Evolutionary conservation across 2,888 invertebrate genomes (phyloP).

Genomic region (Palloptera scutellata): DNA sequence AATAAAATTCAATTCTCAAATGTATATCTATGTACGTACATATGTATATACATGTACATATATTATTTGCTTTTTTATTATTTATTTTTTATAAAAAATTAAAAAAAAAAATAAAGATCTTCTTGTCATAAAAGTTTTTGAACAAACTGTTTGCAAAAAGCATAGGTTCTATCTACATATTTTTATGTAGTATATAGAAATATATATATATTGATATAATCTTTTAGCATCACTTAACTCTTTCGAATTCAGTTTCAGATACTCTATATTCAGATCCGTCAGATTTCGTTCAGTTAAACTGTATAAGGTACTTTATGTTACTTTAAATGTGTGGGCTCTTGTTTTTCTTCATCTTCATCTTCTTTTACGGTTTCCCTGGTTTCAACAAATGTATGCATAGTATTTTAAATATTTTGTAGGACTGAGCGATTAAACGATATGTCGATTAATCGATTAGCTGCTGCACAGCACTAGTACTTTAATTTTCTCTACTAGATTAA

Average conservation of each 20-base stretch:
- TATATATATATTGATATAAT: background rate
- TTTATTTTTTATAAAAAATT: background rate
- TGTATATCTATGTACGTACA: background rate
- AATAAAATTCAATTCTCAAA: too few relatives aligned
- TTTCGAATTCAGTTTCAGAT: constrained; percentile 2
- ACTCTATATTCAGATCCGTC: background rate
- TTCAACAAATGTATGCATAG: background rate
- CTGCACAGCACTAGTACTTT: too few relatives aligned
- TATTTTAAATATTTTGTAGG: too few relatives aligned
- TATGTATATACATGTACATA: background rate
- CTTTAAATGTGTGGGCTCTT: background rate
- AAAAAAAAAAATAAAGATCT: background rate
- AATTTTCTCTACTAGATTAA: too few relatives aligned
- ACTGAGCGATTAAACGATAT: too few relatives aligned
- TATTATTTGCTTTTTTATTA: background rate
- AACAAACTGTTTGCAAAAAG: background rate
- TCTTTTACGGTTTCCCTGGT: background rate
- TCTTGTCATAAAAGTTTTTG: background rate
- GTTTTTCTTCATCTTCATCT: background rate
- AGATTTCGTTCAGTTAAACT: constrained; percentile 3
- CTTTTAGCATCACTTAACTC: background rate
- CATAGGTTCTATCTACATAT: too few relatives aligned
- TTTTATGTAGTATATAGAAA: background rate
- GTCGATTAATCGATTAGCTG: too few relatives aligned
- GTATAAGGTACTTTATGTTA: constrained; percentile 1